These are phyloP conservation scores for Myotis daubentonii DNA, from an alignment of 2,797 vertebrate genomes.

Conservation along the genomic window DNA sequence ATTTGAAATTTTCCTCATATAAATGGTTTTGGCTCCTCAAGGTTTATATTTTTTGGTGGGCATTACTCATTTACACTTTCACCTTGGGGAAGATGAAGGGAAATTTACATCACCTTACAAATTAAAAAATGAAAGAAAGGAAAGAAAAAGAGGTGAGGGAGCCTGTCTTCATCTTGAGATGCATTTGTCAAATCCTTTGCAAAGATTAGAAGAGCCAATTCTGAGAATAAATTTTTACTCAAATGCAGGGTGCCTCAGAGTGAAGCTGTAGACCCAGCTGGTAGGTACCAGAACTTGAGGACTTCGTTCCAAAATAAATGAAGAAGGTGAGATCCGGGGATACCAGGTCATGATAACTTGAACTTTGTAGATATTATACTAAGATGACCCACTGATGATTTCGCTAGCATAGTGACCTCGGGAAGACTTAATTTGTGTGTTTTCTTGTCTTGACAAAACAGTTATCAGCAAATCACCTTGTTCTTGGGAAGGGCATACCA, in stretches of 20 bases:
- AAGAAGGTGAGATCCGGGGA: slow-evolving; percentile 4
- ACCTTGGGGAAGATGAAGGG: slow-evolving; percentile 37
- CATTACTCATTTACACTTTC: slow-evolving; percentile 66
- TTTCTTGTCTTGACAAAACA: slow-evolving; percentile 10
- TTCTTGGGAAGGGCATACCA: background rate
- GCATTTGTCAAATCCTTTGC: slow-evolving; percentile 59
- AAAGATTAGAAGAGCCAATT: slow-evolving; percentile 58
- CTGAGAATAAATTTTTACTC: slow-evolving; percentile 60
- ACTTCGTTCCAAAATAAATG: slow-evolving; percentile 47
- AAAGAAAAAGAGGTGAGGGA: background rate
- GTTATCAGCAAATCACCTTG: slow-evolving; percentile 36
- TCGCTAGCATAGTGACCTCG: background rate
- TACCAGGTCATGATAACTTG: background rate
- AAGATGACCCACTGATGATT: background rate
- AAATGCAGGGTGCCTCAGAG: slow-evolving; percentile 8
- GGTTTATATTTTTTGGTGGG: slow-evolving; percentile 40
- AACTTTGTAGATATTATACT: background rate
- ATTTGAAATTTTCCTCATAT: slow-evolving; percentile 62
- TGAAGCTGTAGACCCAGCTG: slow-evolving; percentile 48
- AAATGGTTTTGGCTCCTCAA: slow-evolving; percentile 37
- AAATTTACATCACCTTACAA: slow-evolving; percentile 63
- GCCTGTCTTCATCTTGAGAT: slow-evolving; percentile 58
- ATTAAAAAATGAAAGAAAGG: slow-evolving; percentile 60
- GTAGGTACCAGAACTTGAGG: slow-evolving; percentile 4
- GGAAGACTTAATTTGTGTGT: background rate